A percentile compares a stretch with the other conserved stretches of the same genome.
Evolutionary conservation across 2,113 vertebrate species (phyloP).

Genomic region (Hyaena hyaena): DNA sequence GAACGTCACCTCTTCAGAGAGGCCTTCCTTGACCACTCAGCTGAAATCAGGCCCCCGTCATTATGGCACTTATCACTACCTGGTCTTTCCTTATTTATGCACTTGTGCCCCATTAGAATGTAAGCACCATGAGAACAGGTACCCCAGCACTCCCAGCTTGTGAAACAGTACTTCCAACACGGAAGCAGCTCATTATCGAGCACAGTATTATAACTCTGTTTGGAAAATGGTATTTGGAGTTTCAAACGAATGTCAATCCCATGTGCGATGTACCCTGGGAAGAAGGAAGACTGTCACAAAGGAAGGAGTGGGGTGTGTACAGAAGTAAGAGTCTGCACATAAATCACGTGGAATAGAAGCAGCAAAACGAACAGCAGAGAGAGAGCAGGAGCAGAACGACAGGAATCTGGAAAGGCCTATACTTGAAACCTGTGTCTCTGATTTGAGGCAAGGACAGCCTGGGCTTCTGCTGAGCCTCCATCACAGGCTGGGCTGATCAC

Average conservation of each 20-base stretch:
- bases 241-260: not conserved
- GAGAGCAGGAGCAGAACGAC: not conserved
- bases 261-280: not conserved
- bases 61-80: not conserved
- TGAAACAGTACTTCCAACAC: not conserved
- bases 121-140: not conserved
- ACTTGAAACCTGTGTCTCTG: not conserved
- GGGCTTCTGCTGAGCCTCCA: not conserved
- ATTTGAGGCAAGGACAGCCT: conserved; percentile 22
- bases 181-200: not conserved
- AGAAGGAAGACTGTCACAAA: not conserved
- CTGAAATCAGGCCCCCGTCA: not conserved
- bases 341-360: not conserved
- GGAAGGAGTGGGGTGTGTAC: not conserved
- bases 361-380: not conserved
- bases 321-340: not conserved
- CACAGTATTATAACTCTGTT: not conserved
- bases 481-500: not conserved
- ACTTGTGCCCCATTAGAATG: not conserved
- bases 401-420: not conserved
- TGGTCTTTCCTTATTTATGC: not conserved
- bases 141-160: not conserved
- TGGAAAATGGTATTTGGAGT: not conserved
- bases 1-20: not conserved
- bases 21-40: not conserved